Evolutionary conservation across 92 coral and sea anemone species (phyloP).

Genomic region (Zoanthus sociatus): DNA sequence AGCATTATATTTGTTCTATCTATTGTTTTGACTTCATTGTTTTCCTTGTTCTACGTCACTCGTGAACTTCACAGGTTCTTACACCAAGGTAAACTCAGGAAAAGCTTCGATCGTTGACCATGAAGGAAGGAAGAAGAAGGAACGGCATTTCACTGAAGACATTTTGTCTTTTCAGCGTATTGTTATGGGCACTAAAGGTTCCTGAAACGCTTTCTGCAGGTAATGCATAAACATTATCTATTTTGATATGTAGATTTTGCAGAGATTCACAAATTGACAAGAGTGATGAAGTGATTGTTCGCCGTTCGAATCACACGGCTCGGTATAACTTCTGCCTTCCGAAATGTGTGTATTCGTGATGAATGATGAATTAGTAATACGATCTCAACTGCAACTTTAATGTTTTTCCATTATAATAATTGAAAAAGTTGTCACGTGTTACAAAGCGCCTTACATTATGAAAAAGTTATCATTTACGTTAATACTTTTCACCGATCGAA

Average conservation of each 20-base stretch:
- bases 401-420: too few species aligned
- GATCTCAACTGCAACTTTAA: not conserved
- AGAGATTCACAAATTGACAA: not conserved
- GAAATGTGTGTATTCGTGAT: not conserved
- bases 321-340: not conserved
- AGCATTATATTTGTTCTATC: too few species aligned
- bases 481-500: too few species aligned
- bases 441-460: too few species aligned
- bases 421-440: too few species aligned
- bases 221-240: slow-evolving; percentile 4
- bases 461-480: too few species aligned
- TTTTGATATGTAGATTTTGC: not conserved
- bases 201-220: slow-evolving; percentile 1
- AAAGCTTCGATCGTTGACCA: too few species aligned
- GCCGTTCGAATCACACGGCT: not conserved
- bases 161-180: slow-evolving; percentile 15
- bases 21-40: too few species aligned
- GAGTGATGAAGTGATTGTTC: not conserved
- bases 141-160: not conserved
- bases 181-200: slow-evolving; percentile 25
- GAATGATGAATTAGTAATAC: not conserved
- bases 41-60: too few species aligned
- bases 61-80: too few species aligned
- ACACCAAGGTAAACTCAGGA: too few species aligned
- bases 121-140: too few species aligned